Conservation (phyloP, 2,888 invertebrate genomes). For the Lamellibrachia satsuma region DNA sequence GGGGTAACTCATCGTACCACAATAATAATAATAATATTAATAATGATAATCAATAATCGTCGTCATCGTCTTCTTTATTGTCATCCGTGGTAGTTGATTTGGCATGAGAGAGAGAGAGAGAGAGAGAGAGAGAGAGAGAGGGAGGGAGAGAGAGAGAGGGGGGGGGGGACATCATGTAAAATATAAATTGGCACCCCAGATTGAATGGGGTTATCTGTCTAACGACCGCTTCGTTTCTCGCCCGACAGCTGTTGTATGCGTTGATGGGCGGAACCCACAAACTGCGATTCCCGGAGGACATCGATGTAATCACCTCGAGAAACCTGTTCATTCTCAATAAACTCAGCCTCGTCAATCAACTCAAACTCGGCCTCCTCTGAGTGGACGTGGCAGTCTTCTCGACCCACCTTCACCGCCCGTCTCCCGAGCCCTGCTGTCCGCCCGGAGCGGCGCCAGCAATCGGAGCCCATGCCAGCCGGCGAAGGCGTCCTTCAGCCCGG, state of each 20-base stretch:
- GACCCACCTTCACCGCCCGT: neutral
- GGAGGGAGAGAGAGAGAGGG: too few species aligned
- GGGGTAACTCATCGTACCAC: neutral
- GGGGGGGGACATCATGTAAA: too few species aligned
- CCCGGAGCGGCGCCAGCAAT: neutral
- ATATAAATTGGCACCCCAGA: too few species aligned
- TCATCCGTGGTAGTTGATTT: too few species aligned
- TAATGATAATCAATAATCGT: too few species aligned
- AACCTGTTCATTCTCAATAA: neutral
- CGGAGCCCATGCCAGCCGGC: neutral
- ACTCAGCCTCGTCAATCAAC: neutral
- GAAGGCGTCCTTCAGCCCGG: neutral
- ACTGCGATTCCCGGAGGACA: neutral
- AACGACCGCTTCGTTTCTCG: neutral
- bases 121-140: too few species aligned
- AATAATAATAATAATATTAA: too few species aligned
- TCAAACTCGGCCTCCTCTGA: neutral
- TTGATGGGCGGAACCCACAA: neutral
- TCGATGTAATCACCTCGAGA: neutral
- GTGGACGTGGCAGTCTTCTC: neutral
- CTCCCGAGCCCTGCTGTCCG: neutral
- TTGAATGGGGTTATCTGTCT: too few species aligned
- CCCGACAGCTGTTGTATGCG: neutral
- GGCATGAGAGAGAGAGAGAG: too few species aligned
- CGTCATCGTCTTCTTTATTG: too few species aligned